Conservation (phyloP, 1,140 invertebrate genomes). For the Lethrus apterus region DNA sequence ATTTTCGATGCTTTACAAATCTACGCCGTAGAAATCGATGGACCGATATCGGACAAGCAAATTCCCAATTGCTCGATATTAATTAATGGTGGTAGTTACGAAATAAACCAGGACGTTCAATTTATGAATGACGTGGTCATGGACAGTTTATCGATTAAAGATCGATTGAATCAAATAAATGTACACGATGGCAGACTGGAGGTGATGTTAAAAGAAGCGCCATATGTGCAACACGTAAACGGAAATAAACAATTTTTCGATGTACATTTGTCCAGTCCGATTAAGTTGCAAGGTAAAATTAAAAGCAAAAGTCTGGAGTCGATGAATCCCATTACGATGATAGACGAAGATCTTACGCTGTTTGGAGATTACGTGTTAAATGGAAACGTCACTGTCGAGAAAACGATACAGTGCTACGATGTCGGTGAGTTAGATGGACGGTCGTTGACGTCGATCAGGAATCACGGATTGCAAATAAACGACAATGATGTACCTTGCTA, state of each 20-base stretch:
- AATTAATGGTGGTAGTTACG: constrained; percentile 33
- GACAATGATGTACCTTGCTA: constrained; percentile 23
- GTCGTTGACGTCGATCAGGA: constrained; percentile 18
- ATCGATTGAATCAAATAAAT: constrained; percentile 34
- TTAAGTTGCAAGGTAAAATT: constrained; percentile 36
- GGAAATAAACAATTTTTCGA: constrained; percentile 40
- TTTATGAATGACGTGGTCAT: constrained; percentile 34
- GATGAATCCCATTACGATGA: constrained; percentile 39
- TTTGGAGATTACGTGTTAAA: constrained; percentile 40
- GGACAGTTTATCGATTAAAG: background rate
- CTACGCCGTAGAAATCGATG: constrained; percentile 18
- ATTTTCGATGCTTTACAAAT: constrained; percentile 24
- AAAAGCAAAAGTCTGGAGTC: constrained; percentile 35
- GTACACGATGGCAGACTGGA: constrained; percentile 39
- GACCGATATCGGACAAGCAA: constrained; percentile 18
- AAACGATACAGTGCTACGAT: constrained; percentile 33
- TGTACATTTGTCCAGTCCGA: constrained; percentile 38
- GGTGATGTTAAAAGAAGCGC: constrained; percentile 36
- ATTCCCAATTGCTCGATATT: constrained; percentile 30
- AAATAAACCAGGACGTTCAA: constrained; percentile 40
- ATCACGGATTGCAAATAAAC: constrained; percentile 29
- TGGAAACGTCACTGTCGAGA: constrained; percentile 38
- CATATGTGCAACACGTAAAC: constrained; percentile 38
- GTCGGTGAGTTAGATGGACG: constrained; percentile 22
- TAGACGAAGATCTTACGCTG: constrained; percentile 33